Percentiles rank a stretch among this genome's conserved stretches.
These are phyloP conservation scores for Mechanitis mazaeus DNA, from an alignment of 2,888 invertebrate genomes.

Conservation along the genomic window DNA sequence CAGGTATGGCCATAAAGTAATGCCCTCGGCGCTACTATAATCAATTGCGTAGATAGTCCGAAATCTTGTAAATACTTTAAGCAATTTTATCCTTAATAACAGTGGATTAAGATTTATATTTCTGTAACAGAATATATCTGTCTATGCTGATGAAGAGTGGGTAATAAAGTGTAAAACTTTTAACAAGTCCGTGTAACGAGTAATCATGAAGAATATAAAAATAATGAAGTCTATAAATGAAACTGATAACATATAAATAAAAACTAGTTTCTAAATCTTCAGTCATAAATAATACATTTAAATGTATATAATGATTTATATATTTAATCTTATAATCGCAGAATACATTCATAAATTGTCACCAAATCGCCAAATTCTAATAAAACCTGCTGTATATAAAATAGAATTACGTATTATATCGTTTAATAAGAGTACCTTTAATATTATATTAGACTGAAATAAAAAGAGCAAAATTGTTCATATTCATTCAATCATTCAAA, in stretches of 20 bases:
- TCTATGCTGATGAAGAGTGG: neutral
- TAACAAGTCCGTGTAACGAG: slow-evolving; percentile 21
- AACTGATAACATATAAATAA: slow-evolving; percentile 9
- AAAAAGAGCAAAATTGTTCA: too few relatives aligned
- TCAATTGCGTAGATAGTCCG: neutral
- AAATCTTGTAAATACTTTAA: slow-evolving; percentile 1
- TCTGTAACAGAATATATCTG: neutral
- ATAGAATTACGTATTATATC: too few relatives aligned
- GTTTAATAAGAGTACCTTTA: too few relatives aligned
- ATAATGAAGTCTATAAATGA: slow-evolving; percentile 21
- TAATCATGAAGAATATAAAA: slow-evolving; percentile 20
- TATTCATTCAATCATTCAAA: too few relatives aligned
- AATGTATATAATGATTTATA: too few relatives aligned
- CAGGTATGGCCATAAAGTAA: too few relatives aligned
- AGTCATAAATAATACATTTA: too few relatives aligned
- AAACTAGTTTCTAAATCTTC: neutral
- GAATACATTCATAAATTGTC: too few relatives aligned
- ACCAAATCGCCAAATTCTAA: too few relatives aligned
- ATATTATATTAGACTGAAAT: too few relatives aligned
- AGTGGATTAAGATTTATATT: slow-evolving; percentile 8
- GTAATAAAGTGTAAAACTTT: slow-evolving; percentile 22
- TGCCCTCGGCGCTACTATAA: neutral
- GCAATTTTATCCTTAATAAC: slow-evolving; percentile 8
- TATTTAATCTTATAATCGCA: too few relatives aligned
- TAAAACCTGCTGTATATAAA: too few relatives aligned